Evolutionary conservation across 2,113 vertebrate genomes (phyloP).

Genomic region (Telmatochromis sp.): DNA sequence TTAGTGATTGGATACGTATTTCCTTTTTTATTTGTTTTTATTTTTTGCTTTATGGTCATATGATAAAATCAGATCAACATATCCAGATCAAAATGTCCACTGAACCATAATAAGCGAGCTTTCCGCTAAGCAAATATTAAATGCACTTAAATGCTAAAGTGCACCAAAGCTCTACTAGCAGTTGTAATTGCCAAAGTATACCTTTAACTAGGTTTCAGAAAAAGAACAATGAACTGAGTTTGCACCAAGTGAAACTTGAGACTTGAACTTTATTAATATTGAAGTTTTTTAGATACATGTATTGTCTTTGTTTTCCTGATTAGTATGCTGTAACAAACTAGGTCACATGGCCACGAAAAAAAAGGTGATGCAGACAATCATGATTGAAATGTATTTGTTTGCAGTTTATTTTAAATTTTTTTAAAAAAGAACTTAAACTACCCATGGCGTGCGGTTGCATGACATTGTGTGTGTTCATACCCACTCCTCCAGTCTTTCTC

Average conservation of each 20-base stretch:
- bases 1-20: rapidly evolving
- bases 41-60: neutral
- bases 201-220: neutral
- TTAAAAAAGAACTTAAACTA: neutral
- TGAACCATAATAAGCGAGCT: neutral
- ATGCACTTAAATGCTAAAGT: neutral
- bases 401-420: neutral
- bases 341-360: neutral
- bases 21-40: neutral
- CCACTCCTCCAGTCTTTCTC: neutral
- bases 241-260: neutral
- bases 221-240: neutral
- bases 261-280: neutral
- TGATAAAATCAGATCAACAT: neutral
- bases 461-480: neutral
- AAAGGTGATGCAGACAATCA: neutral
- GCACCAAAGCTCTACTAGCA: neutral
- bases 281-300: neutral
- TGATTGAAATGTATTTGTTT: neutral
- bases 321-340: neutral
- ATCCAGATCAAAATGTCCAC: neutral
- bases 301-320: neutral
- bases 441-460: neutral
- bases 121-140: neutral
- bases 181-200: neutral